Evolutionary conservation across 1,140 invertebrate genomes (phyloP).

Genomic region (Archegozetes longisetosus): DNA sequence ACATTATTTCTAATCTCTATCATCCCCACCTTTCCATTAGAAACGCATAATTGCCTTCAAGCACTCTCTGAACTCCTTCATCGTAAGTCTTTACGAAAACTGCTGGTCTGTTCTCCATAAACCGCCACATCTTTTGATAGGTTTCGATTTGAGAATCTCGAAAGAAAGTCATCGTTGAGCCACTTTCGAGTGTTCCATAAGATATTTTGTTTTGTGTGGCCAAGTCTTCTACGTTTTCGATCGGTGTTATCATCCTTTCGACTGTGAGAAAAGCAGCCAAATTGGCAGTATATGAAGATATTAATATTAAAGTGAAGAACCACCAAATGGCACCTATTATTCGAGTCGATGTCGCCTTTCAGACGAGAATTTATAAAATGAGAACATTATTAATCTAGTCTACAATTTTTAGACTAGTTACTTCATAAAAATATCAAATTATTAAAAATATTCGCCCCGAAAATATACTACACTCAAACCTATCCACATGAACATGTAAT

Average conservation of each 20-base stretch:
- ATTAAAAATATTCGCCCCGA: too few species aligned
- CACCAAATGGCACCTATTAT: constrained; percentile 33
- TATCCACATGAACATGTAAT: too few species aligned
- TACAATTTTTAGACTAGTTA: too few species aligned
- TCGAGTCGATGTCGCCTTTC: constrained; percentile 29
- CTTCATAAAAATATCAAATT: too few species aligned
- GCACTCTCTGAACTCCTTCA: constrained; percentile 66
- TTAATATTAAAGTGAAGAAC: constrained; percentile 42
- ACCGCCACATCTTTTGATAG: constrained; percentile 24
- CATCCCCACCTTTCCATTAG: constrained; percentile 31
- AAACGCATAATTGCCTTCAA: constrained; percentile 39
- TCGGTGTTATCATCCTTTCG: constrained; percentile 61
- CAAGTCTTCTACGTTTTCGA: constrained; percentile 78
- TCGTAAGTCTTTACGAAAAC: constrained; percentile 37
- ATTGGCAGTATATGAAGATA: constrained; percentile 57
- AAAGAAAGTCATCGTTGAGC: constrained; percentile 81
- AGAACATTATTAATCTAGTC: too few species aligned
- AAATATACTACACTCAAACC: too few species aligned
- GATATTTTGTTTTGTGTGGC: constrained; percentile 75
- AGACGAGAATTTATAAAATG: too few species aligned
- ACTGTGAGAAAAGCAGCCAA: constrained; percentile 84
- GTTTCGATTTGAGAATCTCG: constrained; percentile 30
- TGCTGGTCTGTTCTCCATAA: constrained; percentile 28
- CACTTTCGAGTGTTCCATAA: constrained; percentile 80
- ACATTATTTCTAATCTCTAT: neutral